Conservation (phyloP, 2,113 vertebrate species). For the Pedionomus torquatus region DNA sequence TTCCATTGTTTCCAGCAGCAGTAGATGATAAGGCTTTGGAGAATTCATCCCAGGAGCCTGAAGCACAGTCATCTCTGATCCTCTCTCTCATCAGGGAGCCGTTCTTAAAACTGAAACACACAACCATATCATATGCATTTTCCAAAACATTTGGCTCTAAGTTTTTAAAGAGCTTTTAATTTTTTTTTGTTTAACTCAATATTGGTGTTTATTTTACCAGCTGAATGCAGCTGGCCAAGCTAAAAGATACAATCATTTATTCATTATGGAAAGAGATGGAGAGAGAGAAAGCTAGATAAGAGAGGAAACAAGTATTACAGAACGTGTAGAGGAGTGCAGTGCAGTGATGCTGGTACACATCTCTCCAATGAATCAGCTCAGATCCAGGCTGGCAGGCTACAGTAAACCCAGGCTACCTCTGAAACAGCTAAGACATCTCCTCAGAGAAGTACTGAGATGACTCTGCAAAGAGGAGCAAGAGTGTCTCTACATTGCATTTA, state of each 20-base stretch:
- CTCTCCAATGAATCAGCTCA: not conserved
- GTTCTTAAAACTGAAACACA: conserved; percentile 91
- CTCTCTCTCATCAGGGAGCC: conserved; percentile 92
- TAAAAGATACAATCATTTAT: not conserved
- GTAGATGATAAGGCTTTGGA: conserved; percentile 81
- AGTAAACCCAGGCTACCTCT: not conserved
- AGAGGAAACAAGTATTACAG: not conserved
- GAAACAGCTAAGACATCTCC: not conserved
- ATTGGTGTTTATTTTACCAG: not conserved
- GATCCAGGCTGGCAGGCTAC: not conserved
- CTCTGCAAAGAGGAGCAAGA: not conserved
- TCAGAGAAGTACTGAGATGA: not conserved
- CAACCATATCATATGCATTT: not conserved
- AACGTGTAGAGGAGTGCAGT: rapidly evolving
- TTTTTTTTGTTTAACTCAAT: not conserved
- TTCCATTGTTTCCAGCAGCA: conserved; percentile 85
- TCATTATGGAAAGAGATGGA: not conserved
- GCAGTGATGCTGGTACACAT: not conserved
- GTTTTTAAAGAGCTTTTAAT: not conserved
- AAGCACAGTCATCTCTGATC: conserved; percentile 84
- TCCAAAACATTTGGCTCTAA: not conserved
- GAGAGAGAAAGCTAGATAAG: not conserved
- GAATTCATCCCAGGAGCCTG: conserved; percentile 88
- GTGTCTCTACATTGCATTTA: not conserved
- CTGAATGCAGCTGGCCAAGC: not conserved